Conservation (phyloP, 2,113 vertebrate genomes). For the Protomyctophum bolini region DNA sequence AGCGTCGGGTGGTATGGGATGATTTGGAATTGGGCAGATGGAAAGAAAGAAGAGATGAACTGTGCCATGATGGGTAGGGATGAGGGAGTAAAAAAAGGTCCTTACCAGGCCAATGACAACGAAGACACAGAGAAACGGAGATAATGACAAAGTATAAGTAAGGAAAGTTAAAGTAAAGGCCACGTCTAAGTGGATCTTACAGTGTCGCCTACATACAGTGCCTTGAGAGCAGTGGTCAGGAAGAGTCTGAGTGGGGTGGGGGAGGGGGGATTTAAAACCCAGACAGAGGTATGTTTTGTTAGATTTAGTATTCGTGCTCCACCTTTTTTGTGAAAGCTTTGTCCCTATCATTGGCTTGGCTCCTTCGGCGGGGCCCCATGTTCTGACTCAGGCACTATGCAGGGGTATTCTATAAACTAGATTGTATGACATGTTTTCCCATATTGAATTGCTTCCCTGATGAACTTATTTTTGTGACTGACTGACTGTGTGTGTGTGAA, state of each 20-base stretch:
- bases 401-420: constrained; percentile 63
- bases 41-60: constrained; percentile 41
- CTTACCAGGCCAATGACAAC: constrained; percentile 61
- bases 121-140: constrained; percentile 21
- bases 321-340: constrained; percentile 58
- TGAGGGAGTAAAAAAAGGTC: constrained; percentile 36
- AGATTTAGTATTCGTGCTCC: constrained; percentile 49
- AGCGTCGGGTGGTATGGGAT: constrained; percentile 28
- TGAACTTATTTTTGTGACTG: not conserved
- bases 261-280: constrained; percentile 47
- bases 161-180: constrained; percentile 48
- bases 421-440: constrained; percentile 65
- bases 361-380: constrained; percentile 50
- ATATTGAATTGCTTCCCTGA: constrained; percentile 52
- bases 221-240: constrained; percentile 68
- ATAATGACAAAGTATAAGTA: constrained; percentile 26
- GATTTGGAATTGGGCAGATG: constrained; percentile 41
- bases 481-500: constrained; percentile 35
- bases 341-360: constrained; percentile 59
- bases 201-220: constrained; percentile 70
- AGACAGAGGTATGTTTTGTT: constrained; percentile 44
- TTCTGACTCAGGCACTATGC: constrained; percentile 71
- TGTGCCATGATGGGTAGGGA: constrained; percentile 56
- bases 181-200: constrained; percentile 58
- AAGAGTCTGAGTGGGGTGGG: constrained; percentile 37